Conservation (phyloP, 2,797 vertebrate species). For the Zalophus californianus region DNA sequence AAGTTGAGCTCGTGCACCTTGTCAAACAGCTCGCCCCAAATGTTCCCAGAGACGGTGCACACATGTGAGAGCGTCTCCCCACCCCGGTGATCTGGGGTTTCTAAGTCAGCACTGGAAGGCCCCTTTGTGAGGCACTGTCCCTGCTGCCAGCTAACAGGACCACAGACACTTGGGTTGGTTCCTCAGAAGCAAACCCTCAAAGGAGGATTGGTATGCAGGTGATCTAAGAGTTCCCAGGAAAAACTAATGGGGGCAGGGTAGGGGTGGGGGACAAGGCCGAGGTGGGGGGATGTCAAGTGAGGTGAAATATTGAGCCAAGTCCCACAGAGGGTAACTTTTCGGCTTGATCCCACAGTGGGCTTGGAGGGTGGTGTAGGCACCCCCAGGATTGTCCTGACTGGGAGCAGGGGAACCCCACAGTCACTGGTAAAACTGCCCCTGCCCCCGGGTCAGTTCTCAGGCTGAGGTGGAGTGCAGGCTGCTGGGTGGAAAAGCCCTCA, state of each 20-base stretch:
- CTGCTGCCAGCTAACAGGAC: background rate
- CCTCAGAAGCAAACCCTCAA: background rate
- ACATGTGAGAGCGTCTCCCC: accelerated
- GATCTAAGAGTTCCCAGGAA: background rate
- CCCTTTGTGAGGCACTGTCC: background rate
- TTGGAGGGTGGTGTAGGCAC: background rate
- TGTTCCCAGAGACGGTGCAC: background rate
- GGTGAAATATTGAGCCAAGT: background rate
- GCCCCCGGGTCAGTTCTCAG: background rate
- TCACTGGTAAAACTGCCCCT: background rate
- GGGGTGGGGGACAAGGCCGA: background rate
- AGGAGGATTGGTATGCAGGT: background rate
- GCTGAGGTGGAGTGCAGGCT: background rate
- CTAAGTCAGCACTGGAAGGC: background rate
- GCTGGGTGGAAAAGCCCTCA: background rate
- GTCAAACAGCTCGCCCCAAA: background rate
- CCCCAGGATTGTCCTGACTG: background rate
- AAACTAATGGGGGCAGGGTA: background rate
- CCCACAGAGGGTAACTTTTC: background rate
- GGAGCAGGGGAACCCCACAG: background rate
- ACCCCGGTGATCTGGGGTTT: no score
- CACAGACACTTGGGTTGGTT: background rate
- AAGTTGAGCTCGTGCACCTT: background rate
- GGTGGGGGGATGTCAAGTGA: background rate
- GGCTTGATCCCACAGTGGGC: background rate